phyloP scores from a whole-genome alignment of 2,888 invertebrate species.

The Xanthia icteritia region DNA sequence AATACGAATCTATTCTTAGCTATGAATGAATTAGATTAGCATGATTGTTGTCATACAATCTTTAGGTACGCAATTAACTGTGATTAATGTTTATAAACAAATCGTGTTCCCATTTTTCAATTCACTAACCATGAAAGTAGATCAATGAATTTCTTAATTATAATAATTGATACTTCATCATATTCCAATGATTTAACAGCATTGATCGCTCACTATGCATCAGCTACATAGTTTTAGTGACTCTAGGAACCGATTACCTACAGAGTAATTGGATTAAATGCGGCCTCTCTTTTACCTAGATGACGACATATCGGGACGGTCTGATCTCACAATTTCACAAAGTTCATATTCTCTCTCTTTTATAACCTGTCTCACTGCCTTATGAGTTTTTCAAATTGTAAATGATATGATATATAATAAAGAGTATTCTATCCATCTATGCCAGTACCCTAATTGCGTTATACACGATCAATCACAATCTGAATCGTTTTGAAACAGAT shows the following conservation, averaged over 20 bases:
- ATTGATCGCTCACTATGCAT: conserved; percentile 14
- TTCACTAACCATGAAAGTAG: conserved; percentile 3
- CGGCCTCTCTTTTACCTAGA: neutral
- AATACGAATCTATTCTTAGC: neutral
- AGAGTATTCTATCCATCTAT: neutral
- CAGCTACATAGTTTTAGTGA: conserved; percentile 6
- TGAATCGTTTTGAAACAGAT: neutral
- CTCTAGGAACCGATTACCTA: conserved; percentile 27
- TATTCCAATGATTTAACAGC: conserved; percentile 20
- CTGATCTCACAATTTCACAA: neutral
- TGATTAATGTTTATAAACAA: conserved; percentile 21
- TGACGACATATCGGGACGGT: neutral
- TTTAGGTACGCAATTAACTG: neutral
- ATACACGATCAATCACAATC: neutral
- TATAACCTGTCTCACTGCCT: neutral
- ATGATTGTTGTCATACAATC: conserved; percentile 6
- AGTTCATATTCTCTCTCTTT: neutral
- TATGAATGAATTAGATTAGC: neutral
- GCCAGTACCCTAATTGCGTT: neutral
- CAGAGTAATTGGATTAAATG: conserved; percentile 37
- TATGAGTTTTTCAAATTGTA: neutral
- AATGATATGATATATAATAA: neutral
- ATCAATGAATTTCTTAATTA: conserved; percentile 24
- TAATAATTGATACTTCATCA: conserved; percentile 29
- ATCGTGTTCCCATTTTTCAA: conserved; percentile 10